Conservation (phyloP, 2,888 invertebrate genomes). For the Tuta absoluta region DNA sequence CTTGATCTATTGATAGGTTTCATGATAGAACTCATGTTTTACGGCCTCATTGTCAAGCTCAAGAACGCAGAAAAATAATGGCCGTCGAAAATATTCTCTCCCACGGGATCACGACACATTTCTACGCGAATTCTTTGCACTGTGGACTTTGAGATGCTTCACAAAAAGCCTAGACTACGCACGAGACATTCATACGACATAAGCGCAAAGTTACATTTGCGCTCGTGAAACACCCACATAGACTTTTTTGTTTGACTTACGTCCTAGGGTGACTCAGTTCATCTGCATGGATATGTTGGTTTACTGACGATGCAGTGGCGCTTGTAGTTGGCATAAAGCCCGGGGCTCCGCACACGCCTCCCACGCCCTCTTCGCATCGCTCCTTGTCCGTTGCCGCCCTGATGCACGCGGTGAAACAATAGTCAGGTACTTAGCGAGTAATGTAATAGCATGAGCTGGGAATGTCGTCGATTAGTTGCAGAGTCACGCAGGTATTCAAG, state of each 20-base stretch:
- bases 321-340: slow-evolving; percentile 74
- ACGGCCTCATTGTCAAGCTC: slow-evolving; percentile 35
- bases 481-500: slow-evolving; percentile 43
- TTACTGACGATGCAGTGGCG: slow-evolving; percentile 70
- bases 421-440: slow-evolving; percentile 53
- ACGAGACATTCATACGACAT: slow-evolving; percentile 66
- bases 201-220: slow-evolving; percentile 44
- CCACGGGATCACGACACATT: slow-evolving; percentile 44
- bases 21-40: neutral
- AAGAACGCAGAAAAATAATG: slow-evolving; percentile 35
- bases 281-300: slow-evolving; percentile 46
- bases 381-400: slow-evolving; percentile 59
- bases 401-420: slow-evolving; percentile 61
- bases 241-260: slow-evolving; percentile 48
- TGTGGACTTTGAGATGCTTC: slow-evolving; percentile 65
- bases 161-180: slow-evolving; percentile 71
- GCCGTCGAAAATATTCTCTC: slow-evolving; percentile 47
- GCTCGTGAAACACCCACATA: slow-evolving; percentile 41
- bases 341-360: slow-evolving; percentile 57
- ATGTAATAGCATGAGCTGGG: slow-evolving; percentile 50
- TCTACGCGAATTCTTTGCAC: slow-evolving; percentile 55
- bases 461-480: slow-evolving; percentile 41
- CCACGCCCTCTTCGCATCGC: slow-evolving; percentile 60
- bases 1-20: slow-evolving; percentile 15
- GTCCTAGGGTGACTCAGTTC: slow-evolving; percentile 37